Percentiles rank a stretch among this genome's conserved stretches.
Evolutionary conservation across 1,140 invertebrate genomes (phyloP).

Genomic region (Charaxes varanes): DNA sequence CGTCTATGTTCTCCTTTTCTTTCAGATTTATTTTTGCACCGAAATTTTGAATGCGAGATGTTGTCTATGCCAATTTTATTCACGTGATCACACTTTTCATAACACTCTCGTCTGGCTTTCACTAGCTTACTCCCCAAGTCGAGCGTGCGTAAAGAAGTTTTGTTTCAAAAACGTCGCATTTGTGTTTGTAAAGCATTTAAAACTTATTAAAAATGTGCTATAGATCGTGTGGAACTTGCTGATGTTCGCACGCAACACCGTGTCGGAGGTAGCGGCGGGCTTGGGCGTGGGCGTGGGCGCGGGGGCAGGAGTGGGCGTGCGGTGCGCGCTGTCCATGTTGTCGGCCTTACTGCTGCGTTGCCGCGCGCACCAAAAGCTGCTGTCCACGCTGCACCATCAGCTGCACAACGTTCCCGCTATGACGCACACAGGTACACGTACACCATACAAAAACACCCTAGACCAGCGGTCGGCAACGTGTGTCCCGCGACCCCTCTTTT

Average conservation of each 20-base stretch:
- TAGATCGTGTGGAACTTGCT: conserved; percentile 81
- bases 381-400: conserved; percentile 38
- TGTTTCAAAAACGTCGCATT: too few species aligned
- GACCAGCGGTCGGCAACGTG: too few species aligned
- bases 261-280: conserved; percentile 69
- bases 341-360: conserved; percentile 25
- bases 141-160: too few species aligned
- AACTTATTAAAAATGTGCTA: not conserved
- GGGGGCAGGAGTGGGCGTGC: conserved; percentile 37
- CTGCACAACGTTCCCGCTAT: conserved; percentile 40
- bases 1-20: too few species aligned
- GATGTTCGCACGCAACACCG: conserved; percentile 79
- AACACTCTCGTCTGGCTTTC: too few species aligned
- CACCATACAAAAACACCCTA: not conserved
- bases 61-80: too few species aligned
- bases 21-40: too few species aligned
- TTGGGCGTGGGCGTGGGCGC: conserved; percentile 60
- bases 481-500: too few species aligned
- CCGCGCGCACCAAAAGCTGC: conserved; percentile 35
- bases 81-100: too few species aligned
- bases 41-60: too few species aligned
- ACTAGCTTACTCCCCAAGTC: too few species aligned
- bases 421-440: conserved; percentile 34
- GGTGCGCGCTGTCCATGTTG: conserved; percentile 32
- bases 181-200: not conserved